Conservation (phyloP, 2,113 vertebrate species). For the Hydrolagus affinis region DNA sequence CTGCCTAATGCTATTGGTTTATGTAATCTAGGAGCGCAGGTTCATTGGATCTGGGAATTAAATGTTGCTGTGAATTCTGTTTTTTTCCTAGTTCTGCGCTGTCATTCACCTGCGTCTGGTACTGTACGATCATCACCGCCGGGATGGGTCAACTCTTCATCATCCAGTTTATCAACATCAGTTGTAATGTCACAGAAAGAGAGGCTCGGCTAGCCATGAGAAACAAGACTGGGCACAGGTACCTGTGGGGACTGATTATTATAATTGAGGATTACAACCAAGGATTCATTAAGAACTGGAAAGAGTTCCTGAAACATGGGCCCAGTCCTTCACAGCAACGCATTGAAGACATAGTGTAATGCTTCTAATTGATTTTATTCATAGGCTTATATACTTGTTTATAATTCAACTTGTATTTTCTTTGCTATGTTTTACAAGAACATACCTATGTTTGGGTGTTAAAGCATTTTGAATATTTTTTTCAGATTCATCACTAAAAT, state of each 20-base stretch:
- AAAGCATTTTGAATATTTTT: no score
- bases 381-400: background rate
- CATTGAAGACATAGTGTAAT: constrained; percentile 69
- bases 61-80: constrained; percentile 15
- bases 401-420: background rate
- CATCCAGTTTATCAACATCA: constrained; percentile 84
- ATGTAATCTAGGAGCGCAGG: background rate
- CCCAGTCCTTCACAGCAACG: constrained; percentile 38
- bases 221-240: constrained; percentile 63
- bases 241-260: constrained; percentile 76
- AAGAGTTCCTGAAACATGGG: constrained; percentile 73
- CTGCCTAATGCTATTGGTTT: background rate
- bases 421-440: no score
- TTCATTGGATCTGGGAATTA: background rate
- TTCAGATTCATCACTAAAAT: no score
- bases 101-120: constrained; percentile 93
- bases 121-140: constrained; percentile 77
- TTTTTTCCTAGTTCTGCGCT: constrained; percentile 68
- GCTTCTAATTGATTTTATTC: background rate
- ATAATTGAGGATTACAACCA: constrained; percentile 72
- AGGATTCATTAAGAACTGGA: constrained; percentile 78
- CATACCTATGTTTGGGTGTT: no score
- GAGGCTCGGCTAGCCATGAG: constrained; percentile 77
- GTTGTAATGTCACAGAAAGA: constrained; percentile 86
- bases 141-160: constrained; percentile 81